Evolutionary conservation across 2,113 vertebrate genomes (phyloP).

Genomic region (Stigmatopora argus): DNA sequence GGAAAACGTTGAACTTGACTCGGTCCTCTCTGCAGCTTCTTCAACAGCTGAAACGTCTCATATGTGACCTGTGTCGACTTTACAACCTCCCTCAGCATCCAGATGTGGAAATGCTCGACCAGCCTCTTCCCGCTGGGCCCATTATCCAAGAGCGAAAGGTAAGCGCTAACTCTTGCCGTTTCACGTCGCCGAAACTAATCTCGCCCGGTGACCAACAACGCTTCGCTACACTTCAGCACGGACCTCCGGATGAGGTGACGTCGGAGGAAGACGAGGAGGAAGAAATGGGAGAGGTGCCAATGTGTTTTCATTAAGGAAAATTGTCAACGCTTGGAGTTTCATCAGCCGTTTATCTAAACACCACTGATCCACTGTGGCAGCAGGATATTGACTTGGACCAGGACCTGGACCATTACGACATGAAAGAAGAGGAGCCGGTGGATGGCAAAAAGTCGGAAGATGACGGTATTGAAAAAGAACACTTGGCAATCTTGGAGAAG

Average conservation of each 20-base stretch:
- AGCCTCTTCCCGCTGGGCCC: conserved; percentile 88
- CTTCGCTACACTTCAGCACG: conserved; percentile 51
- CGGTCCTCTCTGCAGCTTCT: conserved; percentile 71
- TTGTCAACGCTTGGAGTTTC: background rate
- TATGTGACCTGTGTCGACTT: conserved; percentile 94
- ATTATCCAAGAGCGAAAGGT: conserved; percentile 73
- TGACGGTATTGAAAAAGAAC: conserved; percentile 97
- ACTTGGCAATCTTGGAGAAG: conserved; percentile 94
- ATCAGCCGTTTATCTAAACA: conserved; percentile 18
- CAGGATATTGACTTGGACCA: conserved; percentile 81
- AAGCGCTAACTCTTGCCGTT: background rate
- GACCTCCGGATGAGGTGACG: conserved; percentile 83
- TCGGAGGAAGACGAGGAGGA: conserved; percentile 95
- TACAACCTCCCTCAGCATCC: conserved; percentile 97
- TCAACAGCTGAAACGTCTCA: conserved; percentile 93
- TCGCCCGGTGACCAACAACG: background rate
- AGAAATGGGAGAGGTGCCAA: conserved; percentile 85
- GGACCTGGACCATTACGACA: conserved; percentile 83
- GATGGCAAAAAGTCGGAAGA: conserved; percentile 94
- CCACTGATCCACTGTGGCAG: conserved; percentile 17
- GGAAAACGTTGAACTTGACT: background rate
- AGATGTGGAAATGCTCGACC: conserved; percentile 95
- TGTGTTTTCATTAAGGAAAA: conserved; percentile 16
- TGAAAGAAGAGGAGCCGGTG: conserved; percentile 94
- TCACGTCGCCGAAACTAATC: background rate